A percentile compares a stretch with the other conserved stretches of the same genome.
Conservation (phyloP, 2,113 vertebrate species). For the Mesocricetus auratus region DNA sequence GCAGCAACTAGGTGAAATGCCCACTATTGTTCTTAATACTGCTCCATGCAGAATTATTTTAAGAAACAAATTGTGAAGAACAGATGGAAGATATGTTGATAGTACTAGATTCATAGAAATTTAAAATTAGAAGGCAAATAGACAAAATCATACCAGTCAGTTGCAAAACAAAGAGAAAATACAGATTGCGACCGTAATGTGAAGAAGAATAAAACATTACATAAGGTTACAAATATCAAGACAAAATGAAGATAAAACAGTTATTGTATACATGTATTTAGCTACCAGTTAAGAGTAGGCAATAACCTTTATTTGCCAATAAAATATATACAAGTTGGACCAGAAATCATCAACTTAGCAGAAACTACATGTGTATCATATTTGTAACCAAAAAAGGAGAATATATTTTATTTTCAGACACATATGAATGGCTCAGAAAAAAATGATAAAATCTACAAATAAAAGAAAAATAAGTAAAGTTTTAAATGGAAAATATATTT, state of each 20-base stretch:
- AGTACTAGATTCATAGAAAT: background rate
- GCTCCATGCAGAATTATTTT: background rate
- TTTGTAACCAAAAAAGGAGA: background rate
- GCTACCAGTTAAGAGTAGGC: background rate
- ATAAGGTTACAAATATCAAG: background rate
- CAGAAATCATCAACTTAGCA: background rate
- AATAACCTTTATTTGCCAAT: background rate
- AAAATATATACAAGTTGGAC: background rate
- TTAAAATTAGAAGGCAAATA: background rate
- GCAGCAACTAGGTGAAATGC: background rate
- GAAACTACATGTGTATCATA: background rate
- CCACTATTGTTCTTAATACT: background rate
- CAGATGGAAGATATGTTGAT: background rate
- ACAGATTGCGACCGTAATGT: background rate
- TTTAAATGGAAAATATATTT: background rate
- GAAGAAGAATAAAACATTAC: background rate
- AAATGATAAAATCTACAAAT: too few relatives aligned
- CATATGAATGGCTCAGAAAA: background rate
- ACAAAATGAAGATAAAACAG: background rate
- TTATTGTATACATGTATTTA: background rate
- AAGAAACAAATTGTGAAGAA: conserved; percentile 16
- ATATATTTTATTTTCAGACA: background rate
- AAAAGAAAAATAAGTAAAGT: background rate
- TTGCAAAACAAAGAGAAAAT: background rate
- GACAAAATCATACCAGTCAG: background rate